Evolutionary conservation across 2,113 vertebrate genomes (phyloP).

Genomic region (Heliornis fulica): DNA sequence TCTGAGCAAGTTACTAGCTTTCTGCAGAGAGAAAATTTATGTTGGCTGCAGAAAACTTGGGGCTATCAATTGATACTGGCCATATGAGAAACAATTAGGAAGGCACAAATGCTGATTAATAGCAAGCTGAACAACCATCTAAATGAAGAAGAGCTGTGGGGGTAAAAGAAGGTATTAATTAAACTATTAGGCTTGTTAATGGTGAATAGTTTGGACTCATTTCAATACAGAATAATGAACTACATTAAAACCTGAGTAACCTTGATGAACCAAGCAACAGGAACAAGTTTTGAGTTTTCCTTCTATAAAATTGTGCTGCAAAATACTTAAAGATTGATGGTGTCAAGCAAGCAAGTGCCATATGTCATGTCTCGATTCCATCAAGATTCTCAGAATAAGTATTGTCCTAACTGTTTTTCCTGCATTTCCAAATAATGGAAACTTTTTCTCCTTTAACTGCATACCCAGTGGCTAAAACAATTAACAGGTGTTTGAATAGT

Average conservation of each 20-base stretch:
- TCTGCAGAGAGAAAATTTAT: background rate
- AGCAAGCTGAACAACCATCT: background rate
- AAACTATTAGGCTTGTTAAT: background rate
- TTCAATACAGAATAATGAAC: background rate
- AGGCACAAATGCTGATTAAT: background rate
- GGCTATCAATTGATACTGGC: background rate
- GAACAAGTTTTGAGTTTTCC: background rate
- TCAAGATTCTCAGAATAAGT: background rate
- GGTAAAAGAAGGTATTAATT: background rate
- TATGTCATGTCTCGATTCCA: background rate
- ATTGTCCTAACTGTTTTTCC: background rate
- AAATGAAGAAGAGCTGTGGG: background rate
- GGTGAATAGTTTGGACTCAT: background rate
- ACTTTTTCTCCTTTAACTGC: too few relatives aligned
- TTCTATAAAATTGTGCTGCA: background rate
- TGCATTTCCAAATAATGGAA: too few relatives aligned
- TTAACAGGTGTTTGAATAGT: too few relatives aligned
- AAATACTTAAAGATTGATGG: background rate
- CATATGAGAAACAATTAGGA: background rate
- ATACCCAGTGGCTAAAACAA: too few relatives aligned
- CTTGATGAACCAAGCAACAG: background rate
- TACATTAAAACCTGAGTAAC: background rate
- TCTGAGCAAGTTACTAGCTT: background rate
- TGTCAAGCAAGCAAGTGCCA: background rate
- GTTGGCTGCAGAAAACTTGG: background rate